Evolutionary conservation across 2,888 invertebrate genomes (phyloP).

Genomic region (Stictocephala bisonia): DNA sequence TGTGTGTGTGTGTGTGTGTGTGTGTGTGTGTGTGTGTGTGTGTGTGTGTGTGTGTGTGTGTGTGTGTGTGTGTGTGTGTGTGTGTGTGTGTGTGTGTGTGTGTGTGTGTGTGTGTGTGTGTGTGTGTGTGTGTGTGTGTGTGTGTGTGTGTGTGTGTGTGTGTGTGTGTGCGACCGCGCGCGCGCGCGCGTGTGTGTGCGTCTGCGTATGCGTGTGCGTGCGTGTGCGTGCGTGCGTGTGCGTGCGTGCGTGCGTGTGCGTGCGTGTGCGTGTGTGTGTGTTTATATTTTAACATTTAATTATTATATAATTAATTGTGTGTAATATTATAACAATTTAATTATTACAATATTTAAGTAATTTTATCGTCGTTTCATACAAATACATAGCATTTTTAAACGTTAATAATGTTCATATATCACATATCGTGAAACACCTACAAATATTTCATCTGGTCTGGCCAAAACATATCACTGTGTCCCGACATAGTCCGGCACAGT

Average conservation of each 20-base stretch:
- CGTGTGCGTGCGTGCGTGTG: neutral
- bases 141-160: neutral
- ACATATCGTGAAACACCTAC: no score
- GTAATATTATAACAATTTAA: no score
- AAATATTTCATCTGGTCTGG: no score
- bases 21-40: constrained; percentile 27
- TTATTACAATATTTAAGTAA: no score
- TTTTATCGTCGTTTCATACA: no score
- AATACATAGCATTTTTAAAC: no score
- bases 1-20: constrained; percentile 17
- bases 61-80: neutral
- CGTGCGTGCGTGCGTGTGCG: neutral
- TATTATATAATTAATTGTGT: neutral
- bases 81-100: neutral
- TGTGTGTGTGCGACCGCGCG: no score
- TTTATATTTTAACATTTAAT: neutral
- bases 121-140: neutral
- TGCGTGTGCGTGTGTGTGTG: neutral
- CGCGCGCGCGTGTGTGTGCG: no score
- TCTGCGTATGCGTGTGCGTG: neutral
- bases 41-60: neutral
- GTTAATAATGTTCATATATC: no score
- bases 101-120: neutral
- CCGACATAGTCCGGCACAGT: no score
- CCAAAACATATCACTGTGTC: no score